A percentile compares a stretch with the other conserved stretches of the same genome.
phyloP scores from a whole-genome alignment of 2,113 vertebrate genomes.

The Catharus fuscescens region DNA sequence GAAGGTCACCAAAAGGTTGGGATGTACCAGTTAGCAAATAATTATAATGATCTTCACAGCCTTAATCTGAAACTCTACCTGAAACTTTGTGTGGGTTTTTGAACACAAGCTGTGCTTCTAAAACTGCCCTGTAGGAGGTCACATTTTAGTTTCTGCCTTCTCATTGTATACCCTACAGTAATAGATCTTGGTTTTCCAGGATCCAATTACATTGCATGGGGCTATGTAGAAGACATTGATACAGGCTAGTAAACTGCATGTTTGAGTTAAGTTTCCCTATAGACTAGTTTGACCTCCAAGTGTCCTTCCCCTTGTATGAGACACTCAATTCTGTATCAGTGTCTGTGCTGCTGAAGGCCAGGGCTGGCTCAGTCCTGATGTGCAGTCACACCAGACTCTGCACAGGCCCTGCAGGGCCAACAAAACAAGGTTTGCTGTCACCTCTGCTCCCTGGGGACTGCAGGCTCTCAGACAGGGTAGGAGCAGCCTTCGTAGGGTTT shows the following conservation, averaged over 20 bases:
- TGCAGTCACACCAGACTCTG: not conserved
- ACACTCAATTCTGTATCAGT: not conserved
- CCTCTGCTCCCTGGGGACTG: not conserved
- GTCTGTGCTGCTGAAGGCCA: not conserved
- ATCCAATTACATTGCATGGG: not conserved
- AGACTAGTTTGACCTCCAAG: not conserved
- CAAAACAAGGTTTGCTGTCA: not conserved
- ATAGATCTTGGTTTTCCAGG: not conserved
- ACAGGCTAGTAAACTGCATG: not conserved
- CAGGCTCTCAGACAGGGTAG: not conserved
- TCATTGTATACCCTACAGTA: rapidly evolving
- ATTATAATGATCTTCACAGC: not conserved
- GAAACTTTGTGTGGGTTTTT: not conserved
- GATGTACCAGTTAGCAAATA: not conserved
- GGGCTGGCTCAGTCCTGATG: not conserved
- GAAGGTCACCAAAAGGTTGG: not conserved
- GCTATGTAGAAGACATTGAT: not conserved
- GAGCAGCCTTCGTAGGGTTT: not conserved
- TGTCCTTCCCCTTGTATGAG: not conserved
- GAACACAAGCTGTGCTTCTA: not conserved
- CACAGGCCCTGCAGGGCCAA: rapidly evolving
- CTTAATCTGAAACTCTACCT: not conserved
- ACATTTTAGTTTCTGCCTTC: not conserved
- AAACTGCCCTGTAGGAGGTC: not conserved
- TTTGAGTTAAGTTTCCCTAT: not conserved